Conservation (phyloP, 2,888 invertebrate species). For the Drosophila quinaria region DNA sequence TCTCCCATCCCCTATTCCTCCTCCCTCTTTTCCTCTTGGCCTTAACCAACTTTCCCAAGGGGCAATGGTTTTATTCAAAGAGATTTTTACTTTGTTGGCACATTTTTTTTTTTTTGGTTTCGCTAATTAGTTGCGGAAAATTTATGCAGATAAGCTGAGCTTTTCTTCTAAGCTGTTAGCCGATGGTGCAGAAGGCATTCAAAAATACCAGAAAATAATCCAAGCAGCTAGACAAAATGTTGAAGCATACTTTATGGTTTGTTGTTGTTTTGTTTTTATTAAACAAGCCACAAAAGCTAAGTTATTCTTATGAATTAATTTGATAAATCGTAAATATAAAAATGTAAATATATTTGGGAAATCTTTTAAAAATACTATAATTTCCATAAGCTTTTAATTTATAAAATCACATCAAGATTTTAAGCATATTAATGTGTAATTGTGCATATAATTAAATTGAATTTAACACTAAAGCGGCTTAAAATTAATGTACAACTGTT, state of each 20-base stretch:
- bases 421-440: not conserved
- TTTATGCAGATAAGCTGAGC: constrained; percentile 72
- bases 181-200: constrained; percentile 24
- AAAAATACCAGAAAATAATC: constrained; percentile 25
- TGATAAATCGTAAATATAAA: not conserved
- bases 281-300: not conserved
- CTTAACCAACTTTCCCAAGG: not conserved
- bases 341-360: not conserved
- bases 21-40: not conserved
- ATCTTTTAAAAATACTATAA: not conserved
- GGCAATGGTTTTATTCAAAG: constrained; percentile 46
- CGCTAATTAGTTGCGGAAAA: constrained; percentile 73
- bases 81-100: constrained; percentile 38
- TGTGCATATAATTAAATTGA: not conserved
- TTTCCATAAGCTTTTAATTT: constrained; percentile 7
- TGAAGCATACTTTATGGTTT: constrained; percentile 37
- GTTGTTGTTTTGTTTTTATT: not conserved
- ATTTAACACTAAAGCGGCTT: not conserved
- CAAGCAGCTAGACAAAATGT: constrained; percentile 3
- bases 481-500: not conserved
- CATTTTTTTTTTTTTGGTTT: constrained; percentile 46
- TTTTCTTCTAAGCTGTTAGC: constrained; percentile 40
- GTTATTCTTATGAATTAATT: not conserved
- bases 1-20: not conserved
- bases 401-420: not conserved